Conservation (phyloP, 2,797 vertebrate genomes). For the Esox lucius region DNA sequence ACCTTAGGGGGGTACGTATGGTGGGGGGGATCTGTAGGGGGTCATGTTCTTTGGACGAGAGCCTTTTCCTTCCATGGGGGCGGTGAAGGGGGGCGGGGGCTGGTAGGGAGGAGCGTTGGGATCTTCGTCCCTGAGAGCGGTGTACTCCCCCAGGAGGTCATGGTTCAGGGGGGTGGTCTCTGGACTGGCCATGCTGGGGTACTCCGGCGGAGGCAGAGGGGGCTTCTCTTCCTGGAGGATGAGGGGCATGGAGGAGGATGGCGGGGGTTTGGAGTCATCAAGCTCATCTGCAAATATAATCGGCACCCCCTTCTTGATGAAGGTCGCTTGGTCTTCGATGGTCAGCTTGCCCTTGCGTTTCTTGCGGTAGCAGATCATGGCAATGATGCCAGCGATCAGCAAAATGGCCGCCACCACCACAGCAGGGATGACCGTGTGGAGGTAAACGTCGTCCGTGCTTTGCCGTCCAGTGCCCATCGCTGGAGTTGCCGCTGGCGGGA, state of each 20-base stretch:
- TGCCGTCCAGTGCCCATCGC: conserved; percentile 83
- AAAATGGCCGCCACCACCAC: conserved; percentile 95
- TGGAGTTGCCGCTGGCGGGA: conserved; percentile 68
- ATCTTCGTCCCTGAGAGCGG: conserved; percentile 92
- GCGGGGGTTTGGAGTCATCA: conserved; percentile 94
- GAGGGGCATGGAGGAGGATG: conserved; percentile 94
- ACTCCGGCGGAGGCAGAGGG: conserved; percentile 92
- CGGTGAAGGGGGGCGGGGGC: conserved; percentile 93
- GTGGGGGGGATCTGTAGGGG: conserved; percentile 96
- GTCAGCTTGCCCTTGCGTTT: conserved; percentile 97
- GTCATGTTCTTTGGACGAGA: conserved; percentile 99
- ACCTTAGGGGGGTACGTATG: conserved; percentile 95
- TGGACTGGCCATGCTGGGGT: conserved; percentile 90
- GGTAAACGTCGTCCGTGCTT: conserved; percentile 92
- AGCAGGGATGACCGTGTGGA: conserved; percentile 95
- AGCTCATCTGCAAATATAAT: conserved; percentile 98
- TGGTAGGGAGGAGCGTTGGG: conserved; percentile 93
- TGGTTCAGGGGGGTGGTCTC: conserved; percentile 94
- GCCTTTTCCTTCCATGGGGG: conserved; percentile 94
- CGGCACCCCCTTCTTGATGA: conserved; percentile 97
- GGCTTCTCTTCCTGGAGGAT: conserved; percentile 98
- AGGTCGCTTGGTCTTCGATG: conserved; percentile 97
- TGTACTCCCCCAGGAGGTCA: conserved; percentile 92
- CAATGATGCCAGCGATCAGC: conserved; percentile 91
- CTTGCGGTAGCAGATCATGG: conserved; percentile 98